Conservation (phyloP, 2,113 vertebrate genomes). For the Clarias batrachus region DNA sequence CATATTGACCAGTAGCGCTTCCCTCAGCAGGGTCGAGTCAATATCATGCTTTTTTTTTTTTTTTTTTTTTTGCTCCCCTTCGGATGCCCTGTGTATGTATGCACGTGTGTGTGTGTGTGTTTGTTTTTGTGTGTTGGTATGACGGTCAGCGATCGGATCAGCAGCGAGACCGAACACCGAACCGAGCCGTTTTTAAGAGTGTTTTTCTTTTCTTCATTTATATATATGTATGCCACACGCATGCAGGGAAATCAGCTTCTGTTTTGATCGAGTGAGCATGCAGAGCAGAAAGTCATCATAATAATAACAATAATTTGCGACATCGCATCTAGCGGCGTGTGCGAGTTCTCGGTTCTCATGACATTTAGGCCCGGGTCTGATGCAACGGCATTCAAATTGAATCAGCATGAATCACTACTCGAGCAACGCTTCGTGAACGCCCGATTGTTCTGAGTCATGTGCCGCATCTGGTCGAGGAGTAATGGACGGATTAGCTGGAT, state of each 20-base stretch:
- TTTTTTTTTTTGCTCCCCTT: constrained; percentile 42
- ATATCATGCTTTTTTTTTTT: constrained; percentile 40
- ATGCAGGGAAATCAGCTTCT: constrained; percentile 9
- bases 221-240: not conserved
- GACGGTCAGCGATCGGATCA: not conserved
- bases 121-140: not conserved
- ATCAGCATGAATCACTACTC: not conserved
- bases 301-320: not conserved
- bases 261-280: not conserved
- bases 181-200: not conserved
- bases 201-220: not conserved
- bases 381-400: not conserved
- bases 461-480: no score
- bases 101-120: constrained; percentile 1
- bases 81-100: constrained; percentile 34
- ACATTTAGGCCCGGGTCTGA: not conserved
- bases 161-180: not conserved
- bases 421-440: not conserved
- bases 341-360: not conserved
- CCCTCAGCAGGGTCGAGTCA: constrained; percentile 45
- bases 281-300: not conserved
- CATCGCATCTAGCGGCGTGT: not conserved
- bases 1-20: constrained; percentile 52
- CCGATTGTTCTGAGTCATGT: not conserved
- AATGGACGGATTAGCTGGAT: not conserved